Base-by-base conservation (phyloP, 2,113 vertebrate genomes). In the Periophthalmus modestus region DNA sequence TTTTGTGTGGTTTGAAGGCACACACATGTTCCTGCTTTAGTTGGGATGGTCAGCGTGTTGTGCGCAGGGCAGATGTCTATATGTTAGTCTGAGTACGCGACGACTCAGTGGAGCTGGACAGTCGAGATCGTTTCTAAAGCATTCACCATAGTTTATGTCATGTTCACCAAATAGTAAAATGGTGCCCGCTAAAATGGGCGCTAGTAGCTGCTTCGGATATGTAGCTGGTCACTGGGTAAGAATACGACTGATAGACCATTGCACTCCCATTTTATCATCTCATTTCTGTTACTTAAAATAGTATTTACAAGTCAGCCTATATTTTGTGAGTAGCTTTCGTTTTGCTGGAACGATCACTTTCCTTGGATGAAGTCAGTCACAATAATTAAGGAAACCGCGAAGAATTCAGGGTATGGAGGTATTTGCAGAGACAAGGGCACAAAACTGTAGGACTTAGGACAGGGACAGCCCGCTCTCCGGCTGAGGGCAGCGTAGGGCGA, bases 181-280 rank as follows among this genome's bases (percentile, higher is more conserved):
- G 84, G 86, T 85, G 86, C 82, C 87, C 82, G 85, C 85, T 86
- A 78, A 68, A 86, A 81, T 83, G 87, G 80, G 89, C 88, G 90
- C 88, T 86, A 85, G 91, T 91, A 89, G 89, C 88, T 90, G 89
- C 86, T 92, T 80, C 75, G 75, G 87, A 89, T 88, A 89, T 89
- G 91, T 89, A 93, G 91, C 90, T 91, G 91, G 89, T 91, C 90
- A 90, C 90, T 92, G 89, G 89, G 83, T 79, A 78, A 82, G 80
- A 89, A 82, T 74, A 84, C 88, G 89, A 87, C 84, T 88, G 87
- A 84, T 92, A 89, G 86, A 87, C 71, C 90, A 74, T 91, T 91
- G 89, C 89, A 94, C 90, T 93, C 93, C 87, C 77, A 66, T 88
- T 91, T 89, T 86, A 80, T 92, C 87, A 92, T 93, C 91, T 93